Evolutionary conservation across 2,797 vertebrate genomes (phyloP).

Genomic region (Eulemur mongoz): DNA sequence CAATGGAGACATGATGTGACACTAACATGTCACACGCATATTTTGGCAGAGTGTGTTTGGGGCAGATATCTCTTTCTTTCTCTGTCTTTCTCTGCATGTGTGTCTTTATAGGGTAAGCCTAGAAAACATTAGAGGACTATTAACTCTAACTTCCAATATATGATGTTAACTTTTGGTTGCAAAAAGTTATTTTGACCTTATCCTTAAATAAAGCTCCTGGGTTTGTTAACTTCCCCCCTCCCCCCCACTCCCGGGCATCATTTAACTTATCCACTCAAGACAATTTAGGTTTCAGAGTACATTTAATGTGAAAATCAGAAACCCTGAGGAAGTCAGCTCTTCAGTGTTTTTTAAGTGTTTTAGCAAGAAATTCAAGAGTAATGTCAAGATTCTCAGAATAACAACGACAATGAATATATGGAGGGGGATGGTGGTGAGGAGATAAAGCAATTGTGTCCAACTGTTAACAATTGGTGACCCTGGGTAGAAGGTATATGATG

Average conservation of each 20-base stretch:
- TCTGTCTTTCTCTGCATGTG: background rate
- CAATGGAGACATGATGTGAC: background rate
- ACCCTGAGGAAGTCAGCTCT: background rate
- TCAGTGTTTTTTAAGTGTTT: background rate
- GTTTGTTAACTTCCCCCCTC: background rate
- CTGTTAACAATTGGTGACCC: background rate
- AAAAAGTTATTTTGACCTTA: background rate
- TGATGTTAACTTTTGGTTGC: background rate
- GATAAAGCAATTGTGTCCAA: background rate
- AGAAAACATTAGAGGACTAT: background rate
- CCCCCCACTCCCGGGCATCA: no score
- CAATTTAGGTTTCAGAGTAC: background rate
- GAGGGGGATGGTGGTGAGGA: background rate
- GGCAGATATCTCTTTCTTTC: background rate
- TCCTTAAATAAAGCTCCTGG: background rate
- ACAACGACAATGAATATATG: background rate
- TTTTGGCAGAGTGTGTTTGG: background rate
- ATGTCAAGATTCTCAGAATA: background rate
- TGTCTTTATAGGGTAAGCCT: background rate
- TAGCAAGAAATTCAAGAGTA: constrained; percentile 20
- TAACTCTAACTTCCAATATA: background rate
- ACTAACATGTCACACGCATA: background rate
- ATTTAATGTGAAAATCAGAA: background rate
- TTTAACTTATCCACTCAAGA: background rate
- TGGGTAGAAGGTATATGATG: background rate